Percentiles rank a stretch among this genome's conserved stretches.
Evolutionary conservation across 2,113 vertebrate species (phyloP).

Genomic region (Jaculus jaculus): DNA sequence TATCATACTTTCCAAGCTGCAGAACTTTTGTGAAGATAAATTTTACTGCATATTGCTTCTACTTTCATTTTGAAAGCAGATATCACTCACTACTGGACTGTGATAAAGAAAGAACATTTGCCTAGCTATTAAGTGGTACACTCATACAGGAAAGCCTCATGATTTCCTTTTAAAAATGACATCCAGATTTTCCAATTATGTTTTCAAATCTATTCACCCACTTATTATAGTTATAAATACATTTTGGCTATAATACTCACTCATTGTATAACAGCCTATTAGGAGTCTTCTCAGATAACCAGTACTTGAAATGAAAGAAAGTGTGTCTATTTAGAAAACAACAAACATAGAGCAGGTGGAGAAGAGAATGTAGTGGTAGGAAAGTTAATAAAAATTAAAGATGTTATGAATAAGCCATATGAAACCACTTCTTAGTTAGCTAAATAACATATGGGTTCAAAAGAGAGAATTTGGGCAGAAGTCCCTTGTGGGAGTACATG

Average conservation of each 20-base stretch:
- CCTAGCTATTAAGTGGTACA: not conserved
- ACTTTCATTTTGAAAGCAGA: not conserved
- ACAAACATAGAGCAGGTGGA: too few relatives aligned
- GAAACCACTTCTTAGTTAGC: too few relatives aligned
- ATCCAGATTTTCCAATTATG: not conserved
- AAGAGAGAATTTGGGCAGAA: too few relatives aligned
- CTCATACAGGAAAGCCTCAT: too few relatives aligned
- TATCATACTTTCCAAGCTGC: not conserved
- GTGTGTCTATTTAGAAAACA: not conserved
- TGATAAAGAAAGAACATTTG: not conserved
- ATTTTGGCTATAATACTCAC: not conserved
- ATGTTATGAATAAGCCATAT: too few relatives aligned
- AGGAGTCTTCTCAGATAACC: not conserved
- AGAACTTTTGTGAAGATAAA: not conserved
- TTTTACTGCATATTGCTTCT: too few relatives aligned
- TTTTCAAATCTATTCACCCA: not conserved
- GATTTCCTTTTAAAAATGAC: not conserved
- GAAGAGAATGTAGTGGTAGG: too few relatives aligned
- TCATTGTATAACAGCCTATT: not conserved
- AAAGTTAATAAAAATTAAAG: too few relatives aligned
- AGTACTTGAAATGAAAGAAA: not conserved
- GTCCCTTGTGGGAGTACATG: too few relatives aligned
- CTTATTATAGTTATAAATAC: not conserved
- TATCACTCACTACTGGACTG: not conserved
- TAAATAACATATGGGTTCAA: too few relatives aligned